Evolutionary conservation across 2,113 vertebrate genomes (phyloP).

Genomic region (Muntiacus reevesi): DNA sequence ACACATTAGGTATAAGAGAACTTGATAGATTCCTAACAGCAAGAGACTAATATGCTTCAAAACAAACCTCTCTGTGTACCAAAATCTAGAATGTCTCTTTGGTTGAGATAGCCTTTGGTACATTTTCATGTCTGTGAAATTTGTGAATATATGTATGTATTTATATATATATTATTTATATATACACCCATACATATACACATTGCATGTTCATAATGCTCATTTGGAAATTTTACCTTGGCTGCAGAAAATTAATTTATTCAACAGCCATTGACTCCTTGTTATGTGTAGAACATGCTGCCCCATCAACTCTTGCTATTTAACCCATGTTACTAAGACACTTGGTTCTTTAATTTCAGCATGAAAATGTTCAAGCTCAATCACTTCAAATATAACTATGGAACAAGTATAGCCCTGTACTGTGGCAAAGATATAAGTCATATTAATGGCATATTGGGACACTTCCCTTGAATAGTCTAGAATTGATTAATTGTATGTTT

Average conservation of each 20-base stretch:
- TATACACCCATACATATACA: neutral
- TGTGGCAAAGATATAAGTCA: conserved; percentile 56
- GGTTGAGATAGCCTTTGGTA: neutral
- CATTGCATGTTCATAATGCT: neutral
- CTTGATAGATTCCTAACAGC: neutral
- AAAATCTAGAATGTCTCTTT: neutral
- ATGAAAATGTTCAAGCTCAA: neutral
- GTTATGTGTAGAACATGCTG: neutral
- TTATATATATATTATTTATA: neutral
- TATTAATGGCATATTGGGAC: conserved; percentile 28
- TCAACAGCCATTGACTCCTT: neutral
- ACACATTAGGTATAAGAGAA: neutral
- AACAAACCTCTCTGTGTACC: neutral
- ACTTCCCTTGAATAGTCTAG: conserved; percentile 53
- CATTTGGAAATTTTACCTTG: neutral
- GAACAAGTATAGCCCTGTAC: neutral
- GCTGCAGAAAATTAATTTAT: neutral
- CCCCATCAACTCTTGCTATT: neutral
- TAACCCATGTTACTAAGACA: neutral
- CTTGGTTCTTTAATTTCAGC: neutral
- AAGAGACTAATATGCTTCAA: neutral
- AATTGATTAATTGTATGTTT: conserved; percentile 68
- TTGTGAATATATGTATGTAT: neutral
- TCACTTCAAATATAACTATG: neutral
- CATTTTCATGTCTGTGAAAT: neutral